Conservation (phyloP, 2,113 vertebrate species). For the Lethenteron camtschaticum region DNA sequence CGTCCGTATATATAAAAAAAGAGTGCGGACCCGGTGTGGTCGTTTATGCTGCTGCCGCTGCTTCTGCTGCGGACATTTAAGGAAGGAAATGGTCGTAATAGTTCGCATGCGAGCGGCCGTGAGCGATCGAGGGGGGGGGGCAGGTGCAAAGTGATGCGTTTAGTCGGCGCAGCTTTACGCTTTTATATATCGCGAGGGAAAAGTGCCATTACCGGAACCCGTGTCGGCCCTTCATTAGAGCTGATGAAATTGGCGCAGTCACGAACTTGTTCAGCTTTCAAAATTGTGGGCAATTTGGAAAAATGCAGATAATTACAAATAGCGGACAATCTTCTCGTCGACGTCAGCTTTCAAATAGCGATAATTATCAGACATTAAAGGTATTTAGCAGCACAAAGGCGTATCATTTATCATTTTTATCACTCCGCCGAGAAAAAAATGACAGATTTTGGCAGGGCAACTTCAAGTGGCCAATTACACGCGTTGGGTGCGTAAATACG, state of each 20-base stretch:
- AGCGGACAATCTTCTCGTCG: slow-evolving; percentile 5
- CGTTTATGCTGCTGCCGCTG: too few relatives aligned
- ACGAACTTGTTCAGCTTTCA: slow-evolving; percentile 2
- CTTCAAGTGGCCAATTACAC: too few relatives aligned
- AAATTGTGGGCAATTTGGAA: slow-evolving; percentile 5
- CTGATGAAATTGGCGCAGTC: slow-evolving; percentile 6
- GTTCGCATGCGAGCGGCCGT: too few relatives aligned
- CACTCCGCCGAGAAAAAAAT: neutral
- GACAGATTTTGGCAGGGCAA: too few relatives aligned
- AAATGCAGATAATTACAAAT: slow-evolving; percentile 5
- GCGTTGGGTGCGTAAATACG: too few relatives aligned
- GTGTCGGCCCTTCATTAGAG: neutral
- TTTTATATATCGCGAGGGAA: neutral
- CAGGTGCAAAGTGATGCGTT: neutral
- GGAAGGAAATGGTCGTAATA: too few relatives aligned
- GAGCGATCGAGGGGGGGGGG: too few relatives aligned
- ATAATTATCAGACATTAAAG: slow-evolving; percentile 5
- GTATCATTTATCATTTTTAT: slow-evolving; percentile 4
- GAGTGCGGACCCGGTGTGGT: too few relatives aligned
- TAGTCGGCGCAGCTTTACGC: neutral
- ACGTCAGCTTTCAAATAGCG: slow-evolving; percentile 6
- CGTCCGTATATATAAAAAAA: too few relatives aligned
- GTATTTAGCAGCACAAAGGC: slow-evolving; percentile 4
- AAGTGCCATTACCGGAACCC: neutral
- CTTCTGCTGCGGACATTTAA: too few relatives aligned